These are phyloP conservation scores for Leptothorax acervorum DNA, from an alignment of 2,888 invertebrate genomes.

Conservation along the genomic window DNA sequence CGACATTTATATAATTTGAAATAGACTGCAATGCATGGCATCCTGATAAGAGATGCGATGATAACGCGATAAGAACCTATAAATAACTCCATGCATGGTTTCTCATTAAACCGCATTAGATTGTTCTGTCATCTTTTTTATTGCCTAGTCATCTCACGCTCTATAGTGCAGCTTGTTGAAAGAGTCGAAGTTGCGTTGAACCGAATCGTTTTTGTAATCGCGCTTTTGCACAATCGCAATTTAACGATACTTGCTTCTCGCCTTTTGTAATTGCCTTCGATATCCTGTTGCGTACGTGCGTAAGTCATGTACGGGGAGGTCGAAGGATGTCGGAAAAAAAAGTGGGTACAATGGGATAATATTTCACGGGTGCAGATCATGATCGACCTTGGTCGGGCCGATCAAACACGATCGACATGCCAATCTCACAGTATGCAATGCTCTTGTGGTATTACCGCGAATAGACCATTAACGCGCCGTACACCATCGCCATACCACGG, in stretches of 20 bases:
- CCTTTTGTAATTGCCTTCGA: conserved; percentile 37
- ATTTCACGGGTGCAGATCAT: conserved; percentile 82
- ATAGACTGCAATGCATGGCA: not conserved
- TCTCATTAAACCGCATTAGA: not conserved
- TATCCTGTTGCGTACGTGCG: conserved; percentile 43
- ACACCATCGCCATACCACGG: conserved; percentile 8
- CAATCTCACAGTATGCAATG: conserved; percentile 64
- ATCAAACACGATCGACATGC: conserved; percentile 75
- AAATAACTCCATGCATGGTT: not conserved
- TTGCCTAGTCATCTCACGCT: conserved; percentile 23
- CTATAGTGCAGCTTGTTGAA: not conserved
- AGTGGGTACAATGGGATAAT: conserved; percentile 74
- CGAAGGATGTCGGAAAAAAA: conserved; percentile 54
- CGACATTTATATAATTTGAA: not conserved
- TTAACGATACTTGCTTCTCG: conserved; percentile 48
- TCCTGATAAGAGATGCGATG: not conserved
- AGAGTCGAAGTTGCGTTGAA: conserved; percentile 11
- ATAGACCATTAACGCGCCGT: conserved; percentile 23
- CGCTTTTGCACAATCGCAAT: conserved; percentile 44
- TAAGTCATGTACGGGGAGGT: conserved; percentile 26
- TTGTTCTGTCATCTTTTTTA: conserved; percentile 7
- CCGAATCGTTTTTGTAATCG: conserved; percentile 31
- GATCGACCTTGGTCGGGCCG: conserved; percentile 81
- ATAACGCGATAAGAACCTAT: not conserved
- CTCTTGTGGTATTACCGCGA: conserved; percentile 62